Percentiles rank a stretch among this genome's conserved stretches.
Conservation (phyloP, 2,888 invertebrate species). For the Aelia acuminata region DNA sequence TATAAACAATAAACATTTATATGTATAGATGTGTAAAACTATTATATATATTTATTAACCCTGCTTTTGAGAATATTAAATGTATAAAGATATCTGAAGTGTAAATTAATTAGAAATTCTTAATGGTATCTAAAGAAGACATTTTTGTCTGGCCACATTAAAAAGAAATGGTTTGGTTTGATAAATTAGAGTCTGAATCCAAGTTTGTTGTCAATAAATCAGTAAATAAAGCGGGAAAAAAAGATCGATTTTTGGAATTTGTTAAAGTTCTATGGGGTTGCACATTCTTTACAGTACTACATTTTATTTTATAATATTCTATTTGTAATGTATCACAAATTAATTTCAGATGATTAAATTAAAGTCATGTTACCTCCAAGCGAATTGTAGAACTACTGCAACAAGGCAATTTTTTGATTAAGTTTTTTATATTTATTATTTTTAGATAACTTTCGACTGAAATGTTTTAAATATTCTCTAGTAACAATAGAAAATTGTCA, state of each 20-base stretch:
- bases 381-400: slow-evolving; percentile 54
- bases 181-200: background rate
- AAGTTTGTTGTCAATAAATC: background rate
- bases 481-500: background rate
- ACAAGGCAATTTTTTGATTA: slow-evolving; percentile 40
- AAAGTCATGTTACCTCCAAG: background rate
- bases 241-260: background rate
- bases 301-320: background rate
- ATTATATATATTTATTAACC: background rate
- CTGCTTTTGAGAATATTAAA: background rate
- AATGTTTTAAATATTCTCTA: background rate
- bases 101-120: background rate
- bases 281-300: background rate
- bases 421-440: background rate
- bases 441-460: background rate
- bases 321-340: background rate
- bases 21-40: slow-evolving; percentile 8
- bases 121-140: background rate
- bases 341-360: background rate
- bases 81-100: background rate
- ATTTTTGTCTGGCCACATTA: background rate
- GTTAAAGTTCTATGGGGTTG: background rate
- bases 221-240: slow-evolving; percentile 1
- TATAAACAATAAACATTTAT: slow-evolving; percentile 23
- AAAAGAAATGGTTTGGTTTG: background rate